Evolutionary conservation across 2,113 vertebrate species (phyloP).

Genomic region (Ornithorhynchus anatinus): DNA sequence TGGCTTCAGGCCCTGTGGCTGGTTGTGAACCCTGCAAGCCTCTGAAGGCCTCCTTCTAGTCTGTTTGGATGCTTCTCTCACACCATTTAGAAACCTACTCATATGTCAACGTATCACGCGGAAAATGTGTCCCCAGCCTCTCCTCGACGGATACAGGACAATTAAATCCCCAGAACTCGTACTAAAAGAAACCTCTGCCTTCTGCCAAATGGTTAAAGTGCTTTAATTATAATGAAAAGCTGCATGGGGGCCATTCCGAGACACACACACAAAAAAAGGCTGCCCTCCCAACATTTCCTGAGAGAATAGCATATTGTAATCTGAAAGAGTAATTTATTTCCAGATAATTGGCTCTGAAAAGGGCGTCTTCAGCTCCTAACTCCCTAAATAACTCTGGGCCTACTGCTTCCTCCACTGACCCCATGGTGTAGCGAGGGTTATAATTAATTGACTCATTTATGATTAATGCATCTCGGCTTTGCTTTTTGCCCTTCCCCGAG

Average conservation of each 20-base stretch:
- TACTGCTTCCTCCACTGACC: conserved; percentile 54
- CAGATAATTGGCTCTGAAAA: conserved; percentile 71
- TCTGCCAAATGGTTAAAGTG: conserved; percentile 38
- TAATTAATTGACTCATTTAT: conserved; percentile 73
- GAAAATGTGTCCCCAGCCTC: conserved; percentile 21
- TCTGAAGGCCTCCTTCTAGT: not conserved
- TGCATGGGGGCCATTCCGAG: conserved; percentile 10
- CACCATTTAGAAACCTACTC: conserved; percentile 30
- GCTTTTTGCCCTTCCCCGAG: conserved; percentile 38
- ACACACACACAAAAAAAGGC: conserved; percentile 2
- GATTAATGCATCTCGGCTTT: conserved; percentile 68
- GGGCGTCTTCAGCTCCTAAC: conserved; percentile 57
- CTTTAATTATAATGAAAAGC: conserved; percentile 60
- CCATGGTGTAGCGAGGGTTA: conserved; percentile 56
- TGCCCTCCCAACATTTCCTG: conserved; percentile 2
- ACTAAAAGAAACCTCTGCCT: conserved; percentile 43
- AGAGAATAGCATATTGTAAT: conserved; percentile 54
- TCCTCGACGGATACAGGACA: not conserved
- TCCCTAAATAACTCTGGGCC: conserved; percentile 64
- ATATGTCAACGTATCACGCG: conserved; percentile 23
- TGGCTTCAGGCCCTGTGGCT: too few species aligned
- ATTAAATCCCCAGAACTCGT: conserved; percentile 43
- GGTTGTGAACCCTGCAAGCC: too few species aligned
- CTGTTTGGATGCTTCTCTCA: conserved; percentile 6
- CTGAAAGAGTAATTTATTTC: conserved; percentile 67